Evolutionary conservation across 2,113 vertebrate species (phyloP).

Genomic region (Regulus satrapa): DNA sequence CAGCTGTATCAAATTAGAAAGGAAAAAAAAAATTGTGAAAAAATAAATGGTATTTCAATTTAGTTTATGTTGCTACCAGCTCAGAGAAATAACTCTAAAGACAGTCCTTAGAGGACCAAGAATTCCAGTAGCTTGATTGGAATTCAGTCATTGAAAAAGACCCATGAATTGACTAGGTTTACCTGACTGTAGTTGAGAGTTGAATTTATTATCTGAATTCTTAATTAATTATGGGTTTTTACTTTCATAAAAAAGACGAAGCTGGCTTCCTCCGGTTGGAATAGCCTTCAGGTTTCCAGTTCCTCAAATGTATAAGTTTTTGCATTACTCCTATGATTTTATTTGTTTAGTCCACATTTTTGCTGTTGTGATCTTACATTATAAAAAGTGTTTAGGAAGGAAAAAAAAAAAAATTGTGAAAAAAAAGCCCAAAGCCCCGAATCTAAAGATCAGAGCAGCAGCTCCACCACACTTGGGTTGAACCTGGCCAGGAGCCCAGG

Average conservation of each 20-base stretch:
- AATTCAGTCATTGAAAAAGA: background rate
- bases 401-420: background rate
- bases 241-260: background rate
- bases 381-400: background rate
- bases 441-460: background rate
- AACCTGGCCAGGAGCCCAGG: background rate
- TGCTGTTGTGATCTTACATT: background rate
- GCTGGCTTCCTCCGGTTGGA: background rate
- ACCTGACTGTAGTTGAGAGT: background rate
- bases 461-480: background rate
- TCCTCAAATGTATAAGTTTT: background rate
- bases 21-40: background rate
- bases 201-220: background rate
- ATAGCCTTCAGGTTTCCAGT: background rate
- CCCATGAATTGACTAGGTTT: background rate
- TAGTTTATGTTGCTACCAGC: background rate
- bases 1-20: background rate
- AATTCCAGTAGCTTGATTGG: background rate
- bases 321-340: background rate
- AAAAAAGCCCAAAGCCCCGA: background rate
- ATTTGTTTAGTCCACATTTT: background rate
- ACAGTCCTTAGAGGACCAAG: background rate
- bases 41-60: background rate
- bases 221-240: background rate
- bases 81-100: background rate